These are phyloP conservation scores for Lepidurus packardi DNA, from an alignment of 1,140 invertebrate genomes.

Conservation along the genomic window DNA sequence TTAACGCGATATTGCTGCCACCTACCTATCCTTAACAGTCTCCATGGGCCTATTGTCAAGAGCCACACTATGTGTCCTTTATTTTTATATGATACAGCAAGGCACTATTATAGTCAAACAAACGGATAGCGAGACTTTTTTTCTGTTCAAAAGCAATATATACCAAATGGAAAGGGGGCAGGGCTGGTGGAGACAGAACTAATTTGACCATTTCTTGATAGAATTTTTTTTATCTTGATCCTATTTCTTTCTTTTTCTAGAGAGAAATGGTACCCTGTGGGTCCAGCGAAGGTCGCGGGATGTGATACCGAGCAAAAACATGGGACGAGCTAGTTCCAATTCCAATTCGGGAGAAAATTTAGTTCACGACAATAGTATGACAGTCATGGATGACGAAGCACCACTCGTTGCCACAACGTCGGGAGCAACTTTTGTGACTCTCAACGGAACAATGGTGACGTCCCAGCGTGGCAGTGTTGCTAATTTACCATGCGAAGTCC, in stretches of 20 bases:
- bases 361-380: conserved; percentile 19
- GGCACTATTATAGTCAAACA: no score
- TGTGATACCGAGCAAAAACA: conserved; percentile 18
- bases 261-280: conserved; percentile 14
- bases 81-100: not conserved
- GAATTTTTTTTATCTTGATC: not conserved
- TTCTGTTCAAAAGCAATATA: not conserved
- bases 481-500: conserved; percentile 70
- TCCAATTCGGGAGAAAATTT: conserved; percentile 15
- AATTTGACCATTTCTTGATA: conserved; percentile 2
- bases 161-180: not conserved
- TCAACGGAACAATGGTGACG: conserved; percentile 70
- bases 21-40: not conserved
- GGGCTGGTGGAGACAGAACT: not conserved
- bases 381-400: conserved; percentile 23
- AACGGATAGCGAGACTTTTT: not conserved
- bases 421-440: conserved; percentile 59
- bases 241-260: not conserved
- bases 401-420: conserved; percentile 16
- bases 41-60: not conserved
- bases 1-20: not conserved
- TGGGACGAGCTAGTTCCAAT: not conserved
- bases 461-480: conserved; percentile 76
- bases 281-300: not conserved
- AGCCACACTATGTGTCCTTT: not conserved